Percentiles rank a stretch among this genome's conserved stretches.
These are phyloP conservation scores for Scylla paramamosain DNA, from an alignment of 1,140 invertebrate species.

Conservation along the genomic window DNA sequence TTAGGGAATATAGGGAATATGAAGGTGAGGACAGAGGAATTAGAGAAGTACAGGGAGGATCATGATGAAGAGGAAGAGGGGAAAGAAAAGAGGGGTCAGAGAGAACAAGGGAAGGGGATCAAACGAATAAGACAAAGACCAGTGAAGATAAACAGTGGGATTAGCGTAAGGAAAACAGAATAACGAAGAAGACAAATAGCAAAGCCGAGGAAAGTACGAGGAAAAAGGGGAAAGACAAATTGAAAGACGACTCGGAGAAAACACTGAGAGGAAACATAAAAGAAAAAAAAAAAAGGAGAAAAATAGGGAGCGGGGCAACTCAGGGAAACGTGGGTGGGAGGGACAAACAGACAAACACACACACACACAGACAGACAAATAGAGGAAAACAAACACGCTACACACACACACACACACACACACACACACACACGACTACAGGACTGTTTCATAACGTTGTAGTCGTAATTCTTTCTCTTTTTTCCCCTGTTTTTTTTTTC, in stretches of 20 bases:
- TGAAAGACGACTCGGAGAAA: neutral
- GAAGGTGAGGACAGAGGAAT: no score
- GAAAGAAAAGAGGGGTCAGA: no score
- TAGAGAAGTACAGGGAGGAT: no score
- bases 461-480: no score
- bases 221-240: no score
- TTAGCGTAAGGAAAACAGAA: neutral
- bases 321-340: neutral
- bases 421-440: neutral
- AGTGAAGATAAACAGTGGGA: neutral
- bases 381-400: neutral
- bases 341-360: slow-evolving; percentile 5
- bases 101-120: no score
- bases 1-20: no score
- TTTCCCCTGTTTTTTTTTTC: no score
- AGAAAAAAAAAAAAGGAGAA: neutral
- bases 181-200: neutral
- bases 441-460: no score
- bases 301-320: neutral
- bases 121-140: neutral
- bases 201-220: no score
- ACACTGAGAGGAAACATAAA: neutral
- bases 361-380: neutral
- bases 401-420: neutral
- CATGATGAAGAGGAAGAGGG: no score